These are phyloP conservation scores for Sorex maritimensis DNA, from an alignment of 2,797 vertebrate species.

Conservation along the genomic window DNA sequence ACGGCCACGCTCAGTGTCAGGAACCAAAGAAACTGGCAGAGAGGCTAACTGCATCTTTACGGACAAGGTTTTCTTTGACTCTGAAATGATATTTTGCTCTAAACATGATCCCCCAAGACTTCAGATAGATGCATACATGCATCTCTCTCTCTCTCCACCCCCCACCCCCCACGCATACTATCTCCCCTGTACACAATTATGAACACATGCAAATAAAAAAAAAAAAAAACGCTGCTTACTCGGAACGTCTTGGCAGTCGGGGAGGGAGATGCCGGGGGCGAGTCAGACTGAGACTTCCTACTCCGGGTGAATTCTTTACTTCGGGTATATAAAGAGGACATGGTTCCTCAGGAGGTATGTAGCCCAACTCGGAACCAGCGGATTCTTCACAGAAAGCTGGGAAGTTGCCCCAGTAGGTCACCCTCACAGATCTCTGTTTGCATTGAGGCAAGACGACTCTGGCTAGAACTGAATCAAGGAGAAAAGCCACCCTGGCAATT, in stretches of 20 bases:
- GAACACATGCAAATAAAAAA: slow-evolving; percentile 86
- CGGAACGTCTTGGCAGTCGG: slow-evolving; percentile 96
- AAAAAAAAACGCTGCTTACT: slow-evolving; percentile 92
- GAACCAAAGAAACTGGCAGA: slow-evolving; percentile 56
- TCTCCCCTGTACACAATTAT: slow-evolving; percentile 28
- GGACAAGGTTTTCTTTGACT: slow-evolving; percentile 30
- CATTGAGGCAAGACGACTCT: slow-evolving; percentile 73
- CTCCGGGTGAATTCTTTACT: slow-evolving; percentile 96
- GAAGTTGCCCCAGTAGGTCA: slow-evolving; percentile 59
- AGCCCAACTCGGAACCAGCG: slow-evolving; percentile 70
- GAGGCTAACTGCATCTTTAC: slow-evolving; percentile 69
- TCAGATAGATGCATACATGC: neutral
- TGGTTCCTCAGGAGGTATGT: slow-evolving; percentile 84
- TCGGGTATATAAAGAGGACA: slow-evolving; percentile 96
- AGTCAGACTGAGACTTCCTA: slow-evolving; percentile 96
- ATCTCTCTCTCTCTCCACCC: neutral
- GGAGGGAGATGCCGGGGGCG: slow-evolving; percentile 96
- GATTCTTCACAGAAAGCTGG: slow-evolving; percentile 76
- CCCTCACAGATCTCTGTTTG: slow-evolving; percentile 76
- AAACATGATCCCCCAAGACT: neutral
- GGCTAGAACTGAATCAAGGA: slow-evolving; percentile 78
- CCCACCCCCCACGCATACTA: neutral
- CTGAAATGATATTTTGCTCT: slow-evolving; percentile 66
- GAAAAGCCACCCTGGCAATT: slow-evolving; percentile 78
- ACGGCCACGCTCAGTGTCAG: slow-evolving; percentile 68